A percentile compares a stretch with the other conserved stretches of the same genome.
phyloP scores from a whole-genome alignment of 2,888 invertebrate species.

The Drosophila kanekoi region DNA sequence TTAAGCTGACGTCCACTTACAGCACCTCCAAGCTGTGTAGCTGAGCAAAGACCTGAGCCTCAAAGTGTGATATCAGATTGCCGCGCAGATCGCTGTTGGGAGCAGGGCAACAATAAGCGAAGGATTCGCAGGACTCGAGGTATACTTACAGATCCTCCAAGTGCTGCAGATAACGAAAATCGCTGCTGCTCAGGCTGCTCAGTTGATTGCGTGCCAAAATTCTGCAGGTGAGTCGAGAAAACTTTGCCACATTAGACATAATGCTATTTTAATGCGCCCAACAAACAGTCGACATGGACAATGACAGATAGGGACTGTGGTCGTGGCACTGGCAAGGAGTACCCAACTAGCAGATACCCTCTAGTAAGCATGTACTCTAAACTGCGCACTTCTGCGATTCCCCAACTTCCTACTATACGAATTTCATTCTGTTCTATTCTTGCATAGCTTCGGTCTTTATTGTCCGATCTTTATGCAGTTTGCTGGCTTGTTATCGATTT shows the following conservation, averaged over 20 bases:
- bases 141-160: conserved; percentile 82
- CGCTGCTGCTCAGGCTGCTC: conserved; percentile 66
- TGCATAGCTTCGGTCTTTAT: too few relatives aligned
- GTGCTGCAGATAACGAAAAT: conserved; percentile 75
- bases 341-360: not conserved
- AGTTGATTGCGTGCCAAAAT: conserved; percentile 83
- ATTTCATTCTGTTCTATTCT: too few relatives aligned
- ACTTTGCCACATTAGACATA: conserved; percentile 44
- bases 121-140: not conserved
- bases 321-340: too few relatives aligned
- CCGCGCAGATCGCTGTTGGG: conserved; percentile 85
- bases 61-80: conserved; percentile 85
- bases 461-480: too few relatives aligned
- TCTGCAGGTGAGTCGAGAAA: conserved; percentile 56
- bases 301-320: not conserved
- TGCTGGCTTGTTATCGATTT: too few relatives aligned
- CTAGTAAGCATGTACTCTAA: not conserved
- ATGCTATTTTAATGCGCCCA: conserved; percentile 65
- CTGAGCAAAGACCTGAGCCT: conserved; percentile 82
- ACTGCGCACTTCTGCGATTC: too few relatives aligned
- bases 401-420: too few relatives aligned
- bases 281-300: conserved; percentile 25
- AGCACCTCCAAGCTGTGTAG: conserved; percentile 85
- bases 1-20: conserved; percentile 77
- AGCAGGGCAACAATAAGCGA: not conserved